phyloP scores from a whole-genome alignment of 2,113 vertebrate species.

The Gobio gobio region DNA sequence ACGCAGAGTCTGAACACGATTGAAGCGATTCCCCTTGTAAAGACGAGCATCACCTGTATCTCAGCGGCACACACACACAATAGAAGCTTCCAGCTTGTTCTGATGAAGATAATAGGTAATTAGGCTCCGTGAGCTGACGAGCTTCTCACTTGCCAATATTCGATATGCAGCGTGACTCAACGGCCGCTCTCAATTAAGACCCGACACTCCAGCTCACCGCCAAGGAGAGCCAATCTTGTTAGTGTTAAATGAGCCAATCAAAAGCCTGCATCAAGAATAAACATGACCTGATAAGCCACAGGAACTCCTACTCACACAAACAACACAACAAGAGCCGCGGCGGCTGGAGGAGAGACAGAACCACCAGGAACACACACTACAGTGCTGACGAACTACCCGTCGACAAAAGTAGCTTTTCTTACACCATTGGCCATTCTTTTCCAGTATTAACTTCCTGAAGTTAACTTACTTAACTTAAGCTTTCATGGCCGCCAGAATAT shows the following conservation, averaged over 20 bases:
- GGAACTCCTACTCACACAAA: not conserved
- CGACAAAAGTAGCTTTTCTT: not conserved
- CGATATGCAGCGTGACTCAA: constrained; percentile 51
- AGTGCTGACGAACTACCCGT: not conserved
- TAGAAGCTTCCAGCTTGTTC: not conserved
- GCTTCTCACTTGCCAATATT: constrained; percentile 51
- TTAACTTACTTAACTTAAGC: no score
- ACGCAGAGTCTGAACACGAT: not conserved
- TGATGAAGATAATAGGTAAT: constrained; percentile 53
- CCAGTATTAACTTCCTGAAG: not conserved
- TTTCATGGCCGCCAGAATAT: no score
- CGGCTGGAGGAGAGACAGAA: no score
- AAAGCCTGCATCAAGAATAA: constrained; percentile 11
- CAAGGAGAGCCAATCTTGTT: constrained; percentile 18
- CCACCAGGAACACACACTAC: not conserved
- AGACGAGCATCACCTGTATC: not conserved
- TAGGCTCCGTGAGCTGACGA: constrained; percentile 57
- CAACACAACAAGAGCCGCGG: not conserved
- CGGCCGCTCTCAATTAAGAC: constrained; percentile 36
- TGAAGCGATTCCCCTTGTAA: not conserved
- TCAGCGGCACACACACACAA: not conserved
- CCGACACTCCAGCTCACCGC: constrained; percentile 2
- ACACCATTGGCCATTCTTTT: not conserved
- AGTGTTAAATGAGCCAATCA: constrained; percentile 46
- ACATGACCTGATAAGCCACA: constrained; percentile 10